These are phyloP conservation scores for Nycteola revayana DNA, from an alignment of 2,888 invertebrate genomes.

Conservation along the genomic window DNA sequence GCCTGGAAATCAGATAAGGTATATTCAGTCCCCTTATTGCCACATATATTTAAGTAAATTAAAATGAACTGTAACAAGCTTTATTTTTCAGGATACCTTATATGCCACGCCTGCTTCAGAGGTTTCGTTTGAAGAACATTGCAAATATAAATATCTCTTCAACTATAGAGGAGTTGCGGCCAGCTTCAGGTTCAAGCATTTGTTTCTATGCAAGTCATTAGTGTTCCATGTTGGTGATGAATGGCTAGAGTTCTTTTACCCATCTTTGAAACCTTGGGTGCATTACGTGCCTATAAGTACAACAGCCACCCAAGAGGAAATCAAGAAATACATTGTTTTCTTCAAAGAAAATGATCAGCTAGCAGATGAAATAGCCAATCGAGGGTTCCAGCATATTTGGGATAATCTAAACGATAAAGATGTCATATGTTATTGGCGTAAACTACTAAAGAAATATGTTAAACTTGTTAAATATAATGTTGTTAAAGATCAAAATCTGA, in stretches of 20 bases:
- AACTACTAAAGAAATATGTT: conserved; percentile 87
- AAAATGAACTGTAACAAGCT: not conserved
- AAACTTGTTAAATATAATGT: conserved; percentile 87
- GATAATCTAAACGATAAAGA: conserved; percentile 91
- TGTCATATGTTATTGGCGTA: conserved; percentile 93
- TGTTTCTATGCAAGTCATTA: conserved; percentile 95
- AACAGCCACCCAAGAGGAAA: conserved; percentile 84
- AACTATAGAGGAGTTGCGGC: conserved; percentile 99
- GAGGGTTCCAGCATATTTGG: conserved; percentile 92
- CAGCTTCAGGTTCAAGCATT: conserved; percentile 97
- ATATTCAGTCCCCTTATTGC: conserved; percentile 17
- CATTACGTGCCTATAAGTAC: conserved; percentile 94
- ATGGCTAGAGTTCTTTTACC: conserved; percentile 98
- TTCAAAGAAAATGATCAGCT: conserved; percentile 88
- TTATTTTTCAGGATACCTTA: conserved; percentile 88
- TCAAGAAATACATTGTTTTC: conserved; percentile 88
- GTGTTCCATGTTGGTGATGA: conserved; percentile 97
- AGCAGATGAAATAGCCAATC: conserved; percentile 89
- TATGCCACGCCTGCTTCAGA: conserved; percentile 91
- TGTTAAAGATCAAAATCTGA: conserved; percentile 79
- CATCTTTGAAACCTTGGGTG: conserved; percentile 94
- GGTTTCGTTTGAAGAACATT: conserved; percentile 94
- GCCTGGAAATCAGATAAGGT: conserved; percentile 97
- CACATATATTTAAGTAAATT: too few relatives aligned
- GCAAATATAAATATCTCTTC: conserved; percentile 95